A percentile compares a stretch with the other conserved stretches of the same genome.
These are phyloP conservation scores for Strigamia crassipes DNA, from an alignment of 2,888 invertebrate genomes.

Conservation along the genomic window DNA sequence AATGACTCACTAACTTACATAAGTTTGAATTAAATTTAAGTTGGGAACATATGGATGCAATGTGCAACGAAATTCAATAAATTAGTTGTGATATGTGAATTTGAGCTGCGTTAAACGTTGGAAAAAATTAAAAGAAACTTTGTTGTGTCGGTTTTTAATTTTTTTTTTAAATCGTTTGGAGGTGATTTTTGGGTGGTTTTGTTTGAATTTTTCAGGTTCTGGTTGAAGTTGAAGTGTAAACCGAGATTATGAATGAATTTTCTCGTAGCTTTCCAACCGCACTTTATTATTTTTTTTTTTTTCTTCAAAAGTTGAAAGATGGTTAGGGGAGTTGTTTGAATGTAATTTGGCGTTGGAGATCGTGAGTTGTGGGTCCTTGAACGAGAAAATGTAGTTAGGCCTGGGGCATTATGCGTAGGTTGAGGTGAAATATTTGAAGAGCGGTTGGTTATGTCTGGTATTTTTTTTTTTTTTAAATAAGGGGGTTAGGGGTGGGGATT, in stretches of 20 bases:
- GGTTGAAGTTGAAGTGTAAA: not conserved
- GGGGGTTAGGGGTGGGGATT: not conserved
- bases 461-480: not conserved
- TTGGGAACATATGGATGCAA: not conserved
- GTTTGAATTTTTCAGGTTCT: not conserved
- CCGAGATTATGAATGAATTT: slow-evolving; percentile 28
- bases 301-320: not conserved
- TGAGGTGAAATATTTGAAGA: slow-evolving; percentile 35
- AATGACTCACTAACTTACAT: slow-evolving; percentile 9
- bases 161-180: not conserved
- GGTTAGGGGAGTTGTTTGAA: slow-evolving; percentile 27
- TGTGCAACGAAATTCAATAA: not conserved
- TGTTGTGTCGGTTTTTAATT: not conserved
- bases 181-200: not conserved
- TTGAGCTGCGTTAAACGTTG: not conserved
- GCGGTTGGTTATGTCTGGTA: slow-evolving; percentile 17
- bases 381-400: slow-evolving; percentile 30
- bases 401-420: slow-evolving; percentile 26
- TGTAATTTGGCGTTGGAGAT: slow-evolving; percentile 22
- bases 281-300: slow-evolving; percentile 15
- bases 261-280: slow-evolving; percentile 15
- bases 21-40: slow-evolving; percentile 7
- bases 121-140: no score
- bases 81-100: not conserved
- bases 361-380: slow-evolving; percentile 33